phyloP scores from a whole-genome alignment of 2,797 vertebrate genomes.

The Anisognathus igniventris region DNA sequence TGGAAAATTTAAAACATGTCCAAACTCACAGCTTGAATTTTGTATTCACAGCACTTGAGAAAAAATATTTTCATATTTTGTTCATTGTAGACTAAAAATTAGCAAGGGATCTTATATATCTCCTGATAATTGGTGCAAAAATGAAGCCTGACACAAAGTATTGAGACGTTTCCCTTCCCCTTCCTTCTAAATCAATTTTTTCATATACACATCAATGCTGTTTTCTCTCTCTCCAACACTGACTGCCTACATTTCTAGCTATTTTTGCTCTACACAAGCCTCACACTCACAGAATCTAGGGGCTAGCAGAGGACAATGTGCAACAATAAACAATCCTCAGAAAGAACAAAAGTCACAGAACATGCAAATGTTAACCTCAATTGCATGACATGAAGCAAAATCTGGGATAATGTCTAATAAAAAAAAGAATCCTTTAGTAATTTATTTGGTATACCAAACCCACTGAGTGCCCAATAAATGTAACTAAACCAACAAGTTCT shows the following conservation, averaged over 20 bases:
- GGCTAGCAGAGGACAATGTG: not conserved
- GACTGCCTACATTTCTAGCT: not conserved
- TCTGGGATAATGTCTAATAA: not conserved
- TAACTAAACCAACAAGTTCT: not conserved
- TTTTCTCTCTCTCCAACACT: not conserved
- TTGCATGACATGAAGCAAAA: not conserved
- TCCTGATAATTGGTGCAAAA: not conserved
- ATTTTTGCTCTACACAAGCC: not conserved
- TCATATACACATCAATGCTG: not conserved
- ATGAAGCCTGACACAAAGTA: not conserved
- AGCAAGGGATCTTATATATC: not conserved
- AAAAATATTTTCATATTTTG: not conserved
- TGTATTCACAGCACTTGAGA: constrained; percentile 16
- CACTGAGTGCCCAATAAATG: not conserved
- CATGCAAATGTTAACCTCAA: not conserved
- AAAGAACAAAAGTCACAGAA: not conserved
- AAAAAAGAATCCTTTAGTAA: not conserved
- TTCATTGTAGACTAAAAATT: constrained; percentile 1
- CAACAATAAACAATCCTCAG: not conserved
- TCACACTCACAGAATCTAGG: not conserved
- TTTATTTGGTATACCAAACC: not conserved
- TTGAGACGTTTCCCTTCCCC: not conserved
- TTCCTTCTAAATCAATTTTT: not conserved
- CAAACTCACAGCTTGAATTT: constrained; percentile 45
- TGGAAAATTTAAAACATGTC: constrained; percentile 37